Evolutionary conservation across 2,113 vertebrate genomes (phyloP).

Genomic region (Xenopus laevis): DNA sequence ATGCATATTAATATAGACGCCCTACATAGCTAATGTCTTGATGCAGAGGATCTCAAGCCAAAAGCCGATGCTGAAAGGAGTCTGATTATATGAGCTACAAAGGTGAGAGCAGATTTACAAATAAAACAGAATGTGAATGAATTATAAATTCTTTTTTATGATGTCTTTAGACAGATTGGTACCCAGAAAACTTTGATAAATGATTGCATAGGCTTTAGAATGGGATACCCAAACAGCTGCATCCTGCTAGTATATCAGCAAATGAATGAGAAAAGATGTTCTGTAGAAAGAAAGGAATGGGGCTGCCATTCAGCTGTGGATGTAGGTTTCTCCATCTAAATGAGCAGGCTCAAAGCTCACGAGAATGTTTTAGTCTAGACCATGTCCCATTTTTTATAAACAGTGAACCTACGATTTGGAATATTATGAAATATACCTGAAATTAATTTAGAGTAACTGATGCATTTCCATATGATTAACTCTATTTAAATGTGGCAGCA

Average conservation of each 20-base stretch:
- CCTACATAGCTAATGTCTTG: too few relatives aligned
- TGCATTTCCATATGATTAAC: too few relatives aligned
- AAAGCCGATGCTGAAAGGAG: too few relatives aligned
- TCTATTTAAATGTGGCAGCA: too few relatives aligned
- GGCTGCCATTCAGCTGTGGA: neutral
- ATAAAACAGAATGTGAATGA: neutral
- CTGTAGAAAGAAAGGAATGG: constrained; percentile 15
- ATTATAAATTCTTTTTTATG: neutral
- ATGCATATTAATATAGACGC: too few relatives aligned
- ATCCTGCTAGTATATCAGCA: constrained; percentile 30
- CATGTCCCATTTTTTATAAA: neutral
- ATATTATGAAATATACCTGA: neutral
- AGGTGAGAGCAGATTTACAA: neutral
- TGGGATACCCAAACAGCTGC: constrained; percentile 38
- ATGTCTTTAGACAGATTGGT: constrained; percentile 16
- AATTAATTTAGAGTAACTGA: neutral
- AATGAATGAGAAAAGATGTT: constrained; percentile 25
- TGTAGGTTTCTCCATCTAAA: neutral
- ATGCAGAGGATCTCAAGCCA: too few relatives aligned
- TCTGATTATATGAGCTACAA: too few relatives aligned
- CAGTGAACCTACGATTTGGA: neutral
- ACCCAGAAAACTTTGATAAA: constrained; percentile 33
- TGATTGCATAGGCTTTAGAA: constrained; percentile 22
- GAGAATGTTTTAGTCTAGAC: neutral
- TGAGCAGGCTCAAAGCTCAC: neutral